Evolutionary conservation across 1,140 invertebrate genomes (phyloP).

Genomic region (Varroa destructor): DNA sequence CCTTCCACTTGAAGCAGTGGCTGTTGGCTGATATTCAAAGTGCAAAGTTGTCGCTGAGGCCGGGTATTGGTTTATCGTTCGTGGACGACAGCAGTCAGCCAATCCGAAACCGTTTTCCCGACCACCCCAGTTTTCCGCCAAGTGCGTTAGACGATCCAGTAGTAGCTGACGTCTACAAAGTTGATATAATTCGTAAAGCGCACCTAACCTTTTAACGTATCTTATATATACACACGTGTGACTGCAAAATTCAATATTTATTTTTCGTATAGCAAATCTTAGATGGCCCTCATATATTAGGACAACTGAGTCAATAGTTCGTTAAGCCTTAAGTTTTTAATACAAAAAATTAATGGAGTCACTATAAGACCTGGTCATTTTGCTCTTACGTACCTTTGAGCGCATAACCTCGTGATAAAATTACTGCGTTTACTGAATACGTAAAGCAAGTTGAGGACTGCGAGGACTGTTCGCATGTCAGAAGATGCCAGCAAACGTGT

Average conservation of each 20-base stretch:
- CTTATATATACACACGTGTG: neutral
- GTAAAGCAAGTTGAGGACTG: conserved; percentile 70
- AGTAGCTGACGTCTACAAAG: conserved; percentile 48
- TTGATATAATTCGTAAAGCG: neutral
- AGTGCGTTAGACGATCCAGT: conserved; percentile 58
- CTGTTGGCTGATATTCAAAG: conserved; percentile 55
- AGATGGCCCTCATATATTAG: too few relatives aligned
- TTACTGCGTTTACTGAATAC: conserved; percentile 85
- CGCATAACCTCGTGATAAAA: conserved; percentile 64
- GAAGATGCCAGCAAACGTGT: conserved; percentile 65
- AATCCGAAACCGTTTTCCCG: conserved; percentile 76
- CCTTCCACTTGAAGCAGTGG: too few relatives aligned
- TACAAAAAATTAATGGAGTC: neutral
- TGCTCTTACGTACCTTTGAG: conserved; percentile 47
- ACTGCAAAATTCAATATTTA: too few relatives aligned
- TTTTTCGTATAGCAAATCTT: too few relatives aligned
- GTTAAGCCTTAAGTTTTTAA: neutral
- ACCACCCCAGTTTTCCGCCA: conserved; percentile 79
- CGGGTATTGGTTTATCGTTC: conserved; percentile 45
- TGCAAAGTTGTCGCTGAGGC: conserved; percentile 63
- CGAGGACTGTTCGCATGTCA: conserved; percentile 73
- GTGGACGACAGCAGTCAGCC: conserved; percentile 56
- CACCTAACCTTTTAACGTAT: neutral
- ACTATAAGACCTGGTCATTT: conserved; percentile 33
- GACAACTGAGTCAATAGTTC: neutral